Percentiles rank a stretch among this genome's conserved stretches.
Evolutionary conservation across 1,140 invertebrate species (phyloP).

Genomic region (Diorhabda elongata): DNA sequence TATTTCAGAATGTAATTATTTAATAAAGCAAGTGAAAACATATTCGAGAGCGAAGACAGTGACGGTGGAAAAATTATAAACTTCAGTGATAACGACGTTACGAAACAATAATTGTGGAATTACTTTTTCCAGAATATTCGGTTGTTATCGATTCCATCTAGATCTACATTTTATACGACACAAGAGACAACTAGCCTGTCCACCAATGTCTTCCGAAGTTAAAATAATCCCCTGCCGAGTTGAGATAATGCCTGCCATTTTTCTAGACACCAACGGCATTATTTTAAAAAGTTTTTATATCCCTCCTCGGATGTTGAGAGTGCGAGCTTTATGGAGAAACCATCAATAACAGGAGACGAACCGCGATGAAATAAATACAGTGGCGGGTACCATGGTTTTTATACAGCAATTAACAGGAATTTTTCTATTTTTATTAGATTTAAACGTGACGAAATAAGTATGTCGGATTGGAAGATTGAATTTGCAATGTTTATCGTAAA

Average conservation of each 20-base stretch:
- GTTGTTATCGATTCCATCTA: constrained; percentile 12
- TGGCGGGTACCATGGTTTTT: not conserved
- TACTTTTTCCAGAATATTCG: not conserved
- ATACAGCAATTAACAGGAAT: not conserved
- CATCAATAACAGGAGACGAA: constrained; percentile 34
- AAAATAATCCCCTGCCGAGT: constrained; percentile 37
- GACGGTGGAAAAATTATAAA: too few relatives aligned
- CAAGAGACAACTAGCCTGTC: constrained; percentile 9
- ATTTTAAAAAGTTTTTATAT: constrained; percentile 44
- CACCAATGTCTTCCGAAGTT: not conserved
- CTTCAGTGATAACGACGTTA: too few relatives aligned
- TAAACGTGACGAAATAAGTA: too few relatives aligned
- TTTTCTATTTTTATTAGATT: too few relatives aligned
- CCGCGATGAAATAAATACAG: constrained; percentile 22
- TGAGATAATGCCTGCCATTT: constrained; percentile 41
- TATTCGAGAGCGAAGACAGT: too few relatives aligned
- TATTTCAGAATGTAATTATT: too few relatives aligned
- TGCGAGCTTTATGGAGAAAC: constrained; percentile 30
- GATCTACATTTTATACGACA: constrained; percentile 21
- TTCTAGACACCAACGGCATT: constrained; percentile 41
- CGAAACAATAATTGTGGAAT: too few relatives aligned
- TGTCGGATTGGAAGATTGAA: too few relatives aligned
- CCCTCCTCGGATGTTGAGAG: constrained; percentile 30
- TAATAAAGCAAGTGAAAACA: too few relatives aligned
- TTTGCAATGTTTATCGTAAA: too few relatives aligned